Percentiles rank a stretch among this genome's conserved stretches.
These are phyloP conservation scores for Neelides sp. DNA, from an alignment of 1,140 invertebrate genomes.

Conservation along the genomic window DNA sequence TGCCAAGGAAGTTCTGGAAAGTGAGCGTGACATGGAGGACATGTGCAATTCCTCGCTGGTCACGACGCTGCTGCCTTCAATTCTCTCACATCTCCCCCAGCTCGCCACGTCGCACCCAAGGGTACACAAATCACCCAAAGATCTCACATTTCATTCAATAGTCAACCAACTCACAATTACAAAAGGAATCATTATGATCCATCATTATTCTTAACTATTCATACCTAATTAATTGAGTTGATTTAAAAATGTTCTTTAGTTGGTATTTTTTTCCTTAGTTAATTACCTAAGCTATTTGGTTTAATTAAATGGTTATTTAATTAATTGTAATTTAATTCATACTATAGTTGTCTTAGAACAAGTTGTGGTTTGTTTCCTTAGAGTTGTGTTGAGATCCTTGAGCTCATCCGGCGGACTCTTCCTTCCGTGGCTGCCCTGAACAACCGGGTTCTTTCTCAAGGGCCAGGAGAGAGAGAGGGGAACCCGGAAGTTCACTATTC, in stretches of 20 bases:
- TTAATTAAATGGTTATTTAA: constrained; percentile 18
- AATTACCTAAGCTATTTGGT: constrained; percentile 9
- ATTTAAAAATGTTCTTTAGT: too few relatives aligned
- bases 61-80: constrained; percentile 60
- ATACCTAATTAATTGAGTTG: too few relatives aligned
- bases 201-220: too few relatives aligned
- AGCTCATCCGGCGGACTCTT: constrained; percentile 74
- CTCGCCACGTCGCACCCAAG: constrained; percentile 66
- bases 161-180: too few relatives aligned
- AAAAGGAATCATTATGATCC: too few relatives aligned
- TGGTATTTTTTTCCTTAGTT: too few relatives aligned
- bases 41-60: constrained; percentile 41
- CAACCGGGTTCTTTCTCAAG: constrained; percentile 34
- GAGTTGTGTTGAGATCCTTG: constrained; percentile 82
- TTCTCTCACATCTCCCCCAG: constrained; percentile 66
- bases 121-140: too few relatives aligned
- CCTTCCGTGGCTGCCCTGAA: constrained; percentile 80
- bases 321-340: too few relatives aligned
- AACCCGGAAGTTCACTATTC: constrained; percentile 59
- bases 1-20: constrained; percentile 21
- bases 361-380: constrained; percentile 38
- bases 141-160: too few relatives aligned
- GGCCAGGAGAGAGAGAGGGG: constrained; percentile 11
- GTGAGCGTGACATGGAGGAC: constrained; percentile 20
- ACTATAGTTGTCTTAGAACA: too few relatives aligned